Evolutionary conservation across 2,113 vertebrate species (phyloP).

Genomic region (Falco punctatus): DNA sequence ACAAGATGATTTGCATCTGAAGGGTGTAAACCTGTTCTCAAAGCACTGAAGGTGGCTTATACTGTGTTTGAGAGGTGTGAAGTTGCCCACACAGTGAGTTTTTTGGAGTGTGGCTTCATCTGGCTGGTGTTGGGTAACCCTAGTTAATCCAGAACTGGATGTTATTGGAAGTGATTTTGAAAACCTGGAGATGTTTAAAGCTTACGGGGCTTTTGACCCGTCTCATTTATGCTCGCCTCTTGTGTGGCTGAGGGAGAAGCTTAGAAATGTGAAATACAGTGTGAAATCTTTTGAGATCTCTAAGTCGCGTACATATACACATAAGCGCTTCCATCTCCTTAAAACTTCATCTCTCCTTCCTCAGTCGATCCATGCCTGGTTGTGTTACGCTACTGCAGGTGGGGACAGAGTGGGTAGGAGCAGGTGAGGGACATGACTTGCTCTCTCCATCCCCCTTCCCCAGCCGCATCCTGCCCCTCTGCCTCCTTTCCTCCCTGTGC

Average conservation of each 20-base stretch:
- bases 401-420: background rate
- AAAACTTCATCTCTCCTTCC: background rate
- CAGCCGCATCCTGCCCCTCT: background rate
- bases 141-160: background rate
- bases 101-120: background rate
- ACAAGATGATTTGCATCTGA: background rate
- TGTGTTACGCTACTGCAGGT: background rate
- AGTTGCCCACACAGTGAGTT: rapidly evolving
- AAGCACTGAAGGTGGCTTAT: background rate
- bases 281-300: slow-evolving; percentile 42
- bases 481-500: rapidly evolving
- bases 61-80: rapidly evolving
- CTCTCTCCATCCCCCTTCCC: background rate
- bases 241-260: background rate
- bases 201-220: slow-evolving; percentile 29
- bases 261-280: background rate
- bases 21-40: background rate
- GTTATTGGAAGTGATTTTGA: background rate
- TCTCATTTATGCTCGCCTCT: slow-evolving; percentile 2
- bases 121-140: background rate
- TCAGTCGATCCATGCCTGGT: rapidly evolving
- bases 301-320: background rate
- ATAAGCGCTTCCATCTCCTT: background rate
- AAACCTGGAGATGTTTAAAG: background rate
- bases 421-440: rapidly evolving